Base-by-base conservation (phyloP, 2,888 invertebrate genomes). In the Drosophila basisetae region DNA sequence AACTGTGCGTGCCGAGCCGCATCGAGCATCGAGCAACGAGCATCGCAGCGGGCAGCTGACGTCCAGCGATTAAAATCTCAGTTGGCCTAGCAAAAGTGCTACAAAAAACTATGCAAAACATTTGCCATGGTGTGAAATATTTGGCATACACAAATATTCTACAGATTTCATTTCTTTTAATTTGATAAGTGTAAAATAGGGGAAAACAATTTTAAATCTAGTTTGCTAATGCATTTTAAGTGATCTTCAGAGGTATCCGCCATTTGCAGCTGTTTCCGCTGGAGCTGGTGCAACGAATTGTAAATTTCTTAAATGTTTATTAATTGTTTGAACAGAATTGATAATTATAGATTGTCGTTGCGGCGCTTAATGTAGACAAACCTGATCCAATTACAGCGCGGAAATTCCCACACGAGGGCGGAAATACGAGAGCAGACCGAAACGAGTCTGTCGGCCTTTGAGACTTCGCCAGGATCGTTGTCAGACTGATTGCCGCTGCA, bases 401-500 rank as follows among this genome's bases (percentile, higher is more conserved):
- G 89, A 87, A 76, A 89, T 90, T 90, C 87, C 74, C 87, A 90
- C 81, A 90, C 76, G 73, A 71, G 79, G 73, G 73, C 88, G 89
- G 91, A 91, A 91, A 90, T 83, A 78, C 78, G 90, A 90, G 83
- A 75, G 70, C 56, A 49, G 30, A 53, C 22, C 54, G 31, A 68
- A 54, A 16, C 55, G 73, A 76, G 72, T 56, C 73, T 61, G 54
- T 18, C 22, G 47, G 47, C 47, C 4, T 47, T 47, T 7, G 22
- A 18, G 66, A 33, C 43, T 30, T 53, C 43, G 55, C 65, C 68
- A 63, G 72, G 60, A 62, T 68, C 63, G 31, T 71, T 71, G 74
- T 78, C 83, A 90, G 90, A 90, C 91, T 87, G 82, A 84, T 85
- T 91, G 91, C 88, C 91, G 91, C 87, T 90, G 85, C 69, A 84